Conservation (phyloP, 1,140 invertebrate species). For the Pseudobourletiella spinata region DNA sequence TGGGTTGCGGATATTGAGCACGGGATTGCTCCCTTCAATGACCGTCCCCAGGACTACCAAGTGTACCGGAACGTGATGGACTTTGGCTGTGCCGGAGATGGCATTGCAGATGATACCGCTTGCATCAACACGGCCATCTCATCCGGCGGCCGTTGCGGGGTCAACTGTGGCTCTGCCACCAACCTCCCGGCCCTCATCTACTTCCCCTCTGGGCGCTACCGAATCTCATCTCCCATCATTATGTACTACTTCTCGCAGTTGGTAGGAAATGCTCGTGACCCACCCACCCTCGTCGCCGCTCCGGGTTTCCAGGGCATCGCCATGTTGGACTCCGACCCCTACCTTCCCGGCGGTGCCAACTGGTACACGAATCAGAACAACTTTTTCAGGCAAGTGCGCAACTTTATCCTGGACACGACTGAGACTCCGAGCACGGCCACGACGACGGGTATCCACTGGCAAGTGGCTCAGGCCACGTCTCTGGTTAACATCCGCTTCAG, state of each 20-base stretch:
- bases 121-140: constrained; percentile 31
- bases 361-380: constrained; percentile 32
- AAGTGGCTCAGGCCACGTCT: constrained; percentile 33
- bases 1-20: constrained; percentile 25
- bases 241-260: constrained; percentile 34
- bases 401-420: constrained; percentile 29
- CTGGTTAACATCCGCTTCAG: constrained; percentile 28
- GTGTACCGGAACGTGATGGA: constrained; percentile 34
- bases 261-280: constrained; percentile 27
- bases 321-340: constrained; percentile 29
- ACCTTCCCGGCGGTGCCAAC: constrained; percentile 14
- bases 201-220: constrained; percentile 29
- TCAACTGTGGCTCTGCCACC: constrained; percentile 28
- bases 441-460: constrained; percentile 32
- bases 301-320: constrained; percentile 26
- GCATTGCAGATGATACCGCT: constrained; percentile 26
- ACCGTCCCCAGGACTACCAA: constrained; percentile 23
- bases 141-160: constrained; percentile 25
- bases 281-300: constrained; percentile 18
- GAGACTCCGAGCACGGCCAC: constrained; percentile 6
- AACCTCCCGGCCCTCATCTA: constrained; percentile 26
- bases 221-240: constrained; percentile 28
- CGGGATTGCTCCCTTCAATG: constrained; percentile 26
- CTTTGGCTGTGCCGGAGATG: constrained; percentile 30
- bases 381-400: constrained; percentile 32